Evolutionary conservation across 2,113 vertebrate genomes (phyloP), one percentile per base, ranked within the genome.

Genomic region (Xenopus borealis): DNA sequence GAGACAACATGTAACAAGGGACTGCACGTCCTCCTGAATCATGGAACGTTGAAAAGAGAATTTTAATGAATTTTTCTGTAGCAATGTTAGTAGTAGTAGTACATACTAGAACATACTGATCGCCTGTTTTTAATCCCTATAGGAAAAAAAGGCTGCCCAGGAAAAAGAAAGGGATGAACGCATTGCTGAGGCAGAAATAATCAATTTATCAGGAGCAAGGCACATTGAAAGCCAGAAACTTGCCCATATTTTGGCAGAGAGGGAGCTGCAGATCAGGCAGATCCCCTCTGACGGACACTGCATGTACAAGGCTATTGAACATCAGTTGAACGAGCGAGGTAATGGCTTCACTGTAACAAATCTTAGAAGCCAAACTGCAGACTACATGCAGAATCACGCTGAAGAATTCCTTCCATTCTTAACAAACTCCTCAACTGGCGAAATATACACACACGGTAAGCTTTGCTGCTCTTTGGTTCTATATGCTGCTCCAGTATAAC

Each of bases 281-380:
- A 96, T 99, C 77, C 92, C 94, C 14, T 96, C 96, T 17, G 97
- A 99, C 58, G 97, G 97, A 30, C 97, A 99, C 75, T 99, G 97
- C 85, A 95, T 98, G 95, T 99, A 98, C 69, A 90, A 92, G 58
- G 96, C 97, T 12, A 83, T 98, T 53, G 95, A 96, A 82, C 94
- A 99, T 79, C 97, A 99, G 68, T 89, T 98, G 83, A 85, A 79
- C 13, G 87, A 83, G 57, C 80, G 73, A 45, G 81, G 84, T 0
- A 72, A 78, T 63, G 52, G 75, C 9, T 80, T 89, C 81, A 90
- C 88, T 55, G 86, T 98, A 72, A 82, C 90, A 65, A 84, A 91
- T 58, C 89, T 99, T 67, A 88, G 97, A 20, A 86, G 63, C 70
- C 89, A 83, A 59, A 94, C 95, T 1, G 95, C 97, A 57, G 88